Conservation (phyloP, 2,113 vertebrate genomes). For the Halichoeres trimaculatus region DNA sequence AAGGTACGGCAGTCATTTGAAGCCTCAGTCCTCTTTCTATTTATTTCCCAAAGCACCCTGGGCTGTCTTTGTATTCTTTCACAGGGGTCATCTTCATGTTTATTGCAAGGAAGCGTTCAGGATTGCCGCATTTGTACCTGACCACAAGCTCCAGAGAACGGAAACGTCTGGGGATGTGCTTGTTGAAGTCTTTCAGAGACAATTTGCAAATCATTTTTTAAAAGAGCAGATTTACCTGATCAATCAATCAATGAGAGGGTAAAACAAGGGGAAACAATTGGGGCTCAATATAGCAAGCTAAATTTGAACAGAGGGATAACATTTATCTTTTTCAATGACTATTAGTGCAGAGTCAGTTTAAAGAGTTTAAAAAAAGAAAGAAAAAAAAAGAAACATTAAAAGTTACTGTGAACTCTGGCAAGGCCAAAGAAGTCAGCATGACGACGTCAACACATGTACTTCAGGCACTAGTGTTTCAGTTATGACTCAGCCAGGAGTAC, state of each 20-base stretch:
- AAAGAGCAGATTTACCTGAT: slow-evolving; percentile 50
- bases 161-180: slow-evolving; percentile 41
- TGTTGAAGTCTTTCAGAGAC: slow-evolving; percentile 53
- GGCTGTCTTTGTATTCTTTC: slow-evolving; percentile 65
- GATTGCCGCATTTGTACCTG: slow-evolving; percentile 36
- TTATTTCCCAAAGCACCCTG: slow-evolving; percentile 35
- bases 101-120: slow-evolving; percentile 71
- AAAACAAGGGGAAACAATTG: slow-evolving; percentile 5
- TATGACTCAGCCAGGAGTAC: slow-evolving; percentile 41
- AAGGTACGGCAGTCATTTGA: slow-evolving; percentile 68
- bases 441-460: slow-evolving; percentile 22
- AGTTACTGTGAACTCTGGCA: slow-evolving; percentile 20
- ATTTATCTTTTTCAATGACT: slow-evolving; percentile 22
- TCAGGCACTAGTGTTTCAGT: slow-evolving; percentile 14
- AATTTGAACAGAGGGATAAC: slow-evolving; percentile 27
- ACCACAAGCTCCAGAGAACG: slow-evolving; percentile 47
- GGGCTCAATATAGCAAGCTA: slow-evolving; percentile 25
- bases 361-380: slow-evolving; percentile 5
- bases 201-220: slow-evolving; percentile 53
- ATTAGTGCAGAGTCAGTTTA: background rate
- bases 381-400: slow-evolving; percentile 2
- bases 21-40: slow-evolving; percentile 49
- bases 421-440: slow-evolving; percentile 24
- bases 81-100: slow-evolving; percentile 64
- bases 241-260: slow-evolving; percentile 32